Percentiles rank a stretch among this genome's conserved stretches.
Evolutionary conservation across 2,113 vertebrate genomes (phyloP).

Genomic region (Microcebus lehilahytsara): DNA sequence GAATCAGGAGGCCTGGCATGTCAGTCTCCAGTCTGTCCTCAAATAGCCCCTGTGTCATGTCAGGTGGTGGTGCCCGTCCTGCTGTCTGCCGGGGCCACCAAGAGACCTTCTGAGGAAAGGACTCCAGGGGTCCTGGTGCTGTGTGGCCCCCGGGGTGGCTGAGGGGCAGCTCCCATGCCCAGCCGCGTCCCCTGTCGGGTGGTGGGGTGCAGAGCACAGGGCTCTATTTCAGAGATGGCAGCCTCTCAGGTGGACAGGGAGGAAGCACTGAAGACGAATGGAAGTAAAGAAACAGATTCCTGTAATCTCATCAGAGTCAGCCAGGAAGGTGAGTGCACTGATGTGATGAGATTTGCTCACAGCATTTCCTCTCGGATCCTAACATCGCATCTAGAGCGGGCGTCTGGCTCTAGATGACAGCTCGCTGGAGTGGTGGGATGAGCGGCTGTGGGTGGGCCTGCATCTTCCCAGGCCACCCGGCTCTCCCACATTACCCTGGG

Average conservation of each 20-base stretch:
- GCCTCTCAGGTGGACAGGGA: not conserved
- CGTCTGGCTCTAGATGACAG: not conserved
- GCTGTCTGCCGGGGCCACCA: not conserved
- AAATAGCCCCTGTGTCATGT: not conserved
- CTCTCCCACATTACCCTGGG: not conserved
- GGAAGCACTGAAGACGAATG: conserved; percentile 59
- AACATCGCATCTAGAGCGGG: not conserved
- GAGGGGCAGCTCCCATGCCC: not conserved
- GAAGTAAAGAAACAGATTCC: not conserved
- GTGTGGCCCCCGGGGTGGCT: too few species aligned
- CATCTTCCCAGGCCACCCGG: not conserved
- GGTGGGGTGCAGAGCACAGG: not conserved
- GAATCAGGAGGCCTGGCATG: conserved; percentile 78
- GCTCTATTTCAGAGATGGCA: not conserved
- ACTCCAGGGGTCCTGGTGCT: too few species aligned
- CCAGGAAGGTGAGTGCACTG: conserved; percentile 81
- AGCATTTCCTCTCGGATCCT: conserved; percentile 49
- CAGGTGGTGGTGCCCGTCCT: accelerated
- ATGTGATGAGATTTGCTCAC: conserved; percentile 80
- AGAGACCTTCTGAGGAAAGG: not conserved
- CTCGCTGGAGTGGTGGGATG: not conserved
- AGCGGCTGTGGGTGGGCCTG: accelerated
- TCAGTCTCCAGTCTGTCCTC: conserved; percentile 48
- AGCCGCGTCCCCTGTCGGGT: not conserved
- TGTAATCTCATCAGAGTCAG: conserved; percentile 77